These are phyloP conservation scores for Drosophila kambysellisi DNA, from an alignment of 2,888 invertebrate genomes.

Conservation along the genomic window DNA sequence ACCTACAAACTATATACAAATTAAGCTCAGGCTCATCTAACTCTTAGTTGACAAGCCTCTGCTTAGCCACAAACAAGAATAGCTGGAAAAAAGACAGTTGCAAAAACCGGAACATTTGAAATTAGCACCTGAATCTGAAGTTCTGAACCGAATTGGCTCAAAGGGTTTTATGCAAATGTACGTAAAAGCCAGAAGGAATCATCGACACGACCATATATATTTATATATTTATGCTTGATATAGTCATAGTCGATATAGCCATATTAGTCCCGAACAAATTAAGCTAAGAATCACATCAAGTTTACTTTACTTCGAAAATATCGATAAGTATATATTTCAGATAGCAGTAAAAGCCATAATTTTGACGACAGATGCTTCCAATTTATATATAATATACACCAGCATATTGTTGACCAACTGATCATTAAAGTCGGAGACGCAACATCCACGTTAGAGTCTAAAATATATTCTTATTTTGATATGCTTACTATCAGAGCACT, in stretches of 20 bases:
- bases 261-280: neutral
- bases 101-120: neutral
- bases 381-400: too few species aligned
- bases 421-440: too few species aligned
- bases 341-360: too few species aligned
- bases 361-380: too few species aligned
- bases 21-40: constrained; percentile 8
- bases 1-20: neutral
- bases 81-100: neutral
- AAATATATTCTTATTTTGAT: too few species aligned
- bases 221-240: neutral
- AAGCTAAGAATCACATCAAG: neutral
- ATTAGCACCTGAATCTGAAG: too few species aligned
- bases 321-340: too few species aligned
- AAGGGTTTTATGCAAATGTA: neutral
- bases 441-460: too few species aligned
- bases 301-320: neutral
- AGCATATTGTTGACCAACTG: too few species aligned
- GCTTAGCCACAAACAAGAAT: neutral
- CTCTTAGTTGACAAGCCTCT: neutral
- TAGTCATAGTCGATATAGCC: neutral
- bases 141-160: neutral
- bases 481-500: neutral
- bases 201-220: neutral
- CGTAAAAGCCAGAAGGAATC: neutral